Base-by-base conservation (phyloP, 2,113 vertebrate species). In the Nymphicus hollandicus region DNA sequence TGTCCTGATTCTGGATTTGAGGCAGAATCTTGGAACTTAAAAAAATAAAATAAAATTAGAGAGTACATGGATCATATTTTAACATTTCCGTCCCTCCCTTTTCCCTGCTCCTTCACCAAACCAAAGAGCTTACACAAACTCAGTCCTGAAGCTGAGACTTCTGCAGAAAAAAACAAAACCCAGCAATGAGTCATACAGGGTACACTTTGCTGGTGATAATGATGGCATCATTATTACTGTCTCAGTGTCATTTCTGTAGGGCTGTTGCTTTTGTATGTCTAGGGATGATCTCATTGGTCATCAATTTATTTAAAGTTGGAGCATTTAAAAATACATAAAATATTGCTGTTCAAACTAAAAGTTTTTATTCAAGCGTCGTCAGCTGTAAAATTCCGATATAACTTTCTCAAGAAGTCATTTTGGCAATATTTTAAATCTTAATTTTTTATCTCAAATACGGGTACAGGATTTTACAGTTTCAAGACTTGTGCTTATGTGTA, bases 221-320 rank as follows among this genome's bases (percentile, higher is more conserved):
- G 52, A 69, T 66, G 63, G 78, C 84, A 43, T 91, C 78, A 86
- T 94, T 39, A 88, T 78, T 82, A 82, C 31, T 58, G 49, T 10
- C 58, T 86, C 87, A 28, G 37, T 80, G 74, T 50, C 69, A 79
- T 28, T 27, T 16, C 17, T 44, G 17, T 37, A 70, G 89, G 52
- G 73, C 18, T 85, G 63, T 17, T 85, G 28, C 27, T 91, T 55
- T 8, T 77, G 41, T 76, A 65, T 37, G 58, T 60, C 61, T 88
- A 80, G 35, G 64, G 73, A 81, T 91, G 44, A 81, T 86, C 69
- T 95, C 53, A 84, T n/a, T 88, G 58, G 58, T 49, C 80, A 78
- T 93, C 44, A 82, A 89, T 91, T 91, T 77, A 91, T 89, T 89
- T 93, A 80, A 88, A 76, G 10, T 14, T 81, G 49, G 50, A 95